phyloP scores from a whole-genome alignment of 1,140 invertebrate species.

The Leptopilina clavipes region DNA sequence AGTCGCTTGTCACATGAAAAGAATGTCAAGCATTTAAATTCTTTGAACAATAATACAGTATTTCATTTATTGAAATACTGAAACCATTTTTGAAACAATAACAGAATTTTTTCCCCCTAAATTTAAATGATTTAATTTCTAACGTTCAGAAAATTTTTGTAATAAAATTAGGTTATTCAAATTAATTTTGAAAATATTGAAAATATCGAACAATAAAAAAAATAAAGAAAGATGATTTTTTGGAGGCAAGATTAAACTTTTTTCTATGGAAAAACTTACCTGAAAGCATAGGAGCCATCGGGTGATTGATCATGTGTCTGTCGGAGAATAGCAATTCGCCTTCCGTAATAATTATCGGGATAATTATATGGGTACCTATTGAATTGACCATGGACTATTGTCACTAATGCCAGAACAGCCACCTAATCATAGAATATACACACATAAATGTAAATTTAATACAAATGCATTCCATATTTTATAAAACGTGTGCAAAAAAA shows the following conservation, averaged over 20 bases:
- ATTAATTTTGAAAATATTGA: too few relatives aligned
- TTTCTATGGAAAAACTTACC: slow-evolving; percentile 51
- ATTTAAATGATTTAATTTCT: too few relatives aligned
- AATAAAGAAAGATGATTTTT: neutral
- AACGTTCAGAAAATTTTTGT: too few relatives aligned
- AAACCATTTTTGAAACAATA: too few relatives aligned
- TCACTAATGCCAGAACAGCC: slow-evolving; percentile 54
- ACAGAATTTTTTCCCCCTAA: too few relatives aligned
- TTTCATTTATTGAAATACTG: too few relatives aligned
- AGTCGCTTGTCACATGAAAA: too few relatives aligned
- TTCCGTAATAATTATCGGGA: slow-evolving; percentile 57
- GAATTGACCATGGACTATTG: slow-evolving; percentile 57
- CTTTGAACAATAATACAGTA: too few relatives aligned
- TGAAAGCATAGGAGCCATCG: slow-evolving; percentile 65
- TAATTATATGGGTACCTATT: slow-evolving; percentile 45
- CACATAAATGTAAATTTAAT: slow-evolving; percentile 1
- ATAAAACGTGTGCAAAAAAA: neutral
- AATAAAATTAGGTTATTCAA: too few relatives aligned
- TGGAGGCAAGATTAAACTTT: neutral
- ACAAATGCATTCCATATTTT: neutral
- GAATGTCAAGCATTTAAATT: neutral
- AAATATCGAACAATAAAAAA: neutral
- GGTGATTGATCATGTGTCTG: slow-evolving; percentile 61
- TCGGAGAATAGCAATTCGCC: slow-evolving; percentile 61
- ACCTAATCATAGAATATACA: slow-evolving; percentile 47